Percentiles rank a stretch among this genome's conserved stretches.
These are phyloP conservation scores for Syngnathus rostellatus DNA, from an alignment of 2,797 vertebrate species.

Conservation along the genomic window DNA sequence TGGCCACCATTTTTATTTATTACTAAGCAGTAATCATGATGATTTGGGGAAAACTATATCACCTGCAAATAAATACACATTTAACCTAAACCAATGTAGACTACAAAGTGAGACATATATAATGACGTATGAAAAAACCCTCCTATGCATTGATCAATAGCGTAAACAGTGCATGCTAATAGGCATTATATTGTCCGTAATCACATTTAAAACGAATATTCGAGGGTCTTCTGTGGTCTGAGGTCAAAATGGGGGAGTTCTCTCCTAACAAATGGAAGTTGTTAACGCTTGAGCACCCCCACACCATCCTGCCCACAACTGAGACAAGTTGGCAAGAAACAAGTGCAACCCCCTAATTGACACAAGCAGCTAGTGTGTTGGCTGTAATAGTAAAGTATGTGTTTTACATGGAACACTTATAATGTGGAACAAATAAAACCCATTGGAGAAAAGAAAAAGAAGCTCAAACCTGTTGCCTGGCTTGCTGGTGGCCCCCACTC, in stretches of 20 bases:
- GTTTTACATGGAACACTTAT: slow-evolving; percentile 14
- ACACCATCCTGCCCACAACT: slow-evolving; percentile 37
- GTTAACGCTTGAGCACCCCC: slow-evolving; percentile 47
- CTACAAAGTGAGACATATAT: background rate
- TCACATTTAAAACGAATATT: background rate
- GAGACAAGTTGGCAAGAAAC: slow-evolving; percentile 34
- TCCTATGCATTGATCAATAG: background rate
- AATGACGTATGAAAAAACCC: background rate
- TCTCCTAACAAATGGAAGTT: slow-evolving; percentile 67
- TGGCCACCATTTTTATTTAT: background rate
- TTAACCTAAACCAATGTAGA: background rate
- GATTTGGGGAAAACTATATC: background rate
- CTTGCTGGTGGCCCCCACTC: background rate
- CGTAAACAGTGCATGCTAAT: background rate
- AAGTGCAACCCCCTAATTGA: background rate
- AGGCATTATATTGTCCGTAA: too few relatives aligned
- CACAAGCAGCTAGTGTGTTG: background rate
- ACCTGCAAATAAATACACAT: background rate
- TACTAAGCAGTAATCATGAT: background rate
- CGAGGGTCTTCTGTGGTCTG: slow-evolving; percentile 19
- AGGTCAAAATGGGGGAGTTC: slow-evolving; percentile 69
- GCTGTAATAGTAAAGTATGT: too few relatives aligned
- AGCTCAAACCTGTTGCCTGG: slow-evolving; percentile 59
- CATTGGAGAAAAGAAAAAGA: slow-evolving; percentile 23
- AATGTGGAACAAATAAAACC: background rate